Evolutionary conservation across 2,888 invertebrate genomes (phyloP).

Genomic region (Sphaerolaimus hirsutus): DNA sequence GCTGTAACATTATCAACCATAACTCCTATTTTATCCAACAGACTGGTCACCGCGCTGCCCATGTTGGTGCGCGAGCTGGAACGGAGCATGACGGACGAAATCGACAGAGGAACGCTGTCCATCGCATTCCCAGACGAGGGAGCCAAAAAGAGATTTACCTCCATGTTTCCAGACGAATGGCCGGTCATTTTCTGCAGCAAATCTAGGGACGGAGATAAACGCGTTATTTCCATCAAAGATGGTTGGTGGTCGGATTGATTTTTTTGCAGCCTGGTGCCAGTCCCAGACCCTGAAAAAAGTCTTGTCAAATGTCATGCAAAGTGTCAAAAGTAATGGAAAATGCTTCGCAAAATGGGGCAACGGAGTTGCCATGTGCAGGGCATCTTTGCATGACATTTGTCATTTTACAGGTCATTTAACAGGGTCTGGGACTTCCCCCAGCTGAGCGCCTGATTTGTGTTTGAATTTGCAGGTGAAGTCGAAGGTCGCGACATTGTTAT

Average conservation of each 20-base stretch:
- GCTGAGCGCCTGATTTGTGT: too few relatives aligned
- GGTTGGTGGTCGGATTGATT: too few relatives aligned
- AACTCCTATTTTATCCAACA: conserved; percentile 11
- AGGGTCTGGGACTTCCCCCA: too few relatives aligned
- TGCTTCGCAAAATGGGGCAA: too few relatives aligned
- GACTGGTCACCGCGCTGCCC: conserved; percentile 27
- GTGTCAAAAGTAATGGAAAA: too few relatives aligned
- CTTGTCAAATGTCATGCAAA: too few relatives aligned
- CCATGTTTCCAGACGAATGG: conserved; percentile 17
- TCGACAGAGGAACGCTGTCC: conserved; percentile 9
- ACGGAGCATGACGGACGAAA: conserved; percentile 7
- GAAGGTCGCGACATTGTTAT: conserved; percentile 25
- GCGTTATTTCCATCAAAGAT: conserved; percentile 26
- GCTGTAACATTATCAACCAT: too few relatives aligned
- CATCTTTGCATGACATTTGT: too few relatives aligned
- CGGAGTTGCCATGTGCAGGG: too few relatives aligned
- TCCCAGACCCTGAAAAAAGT: too few relatives aligned
- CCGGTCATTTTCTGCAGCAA: conserved; percentile 24
- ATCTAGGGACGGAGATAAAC: conserved; percentile 21
- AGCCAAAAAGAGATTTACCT: conserved; percentile 26
- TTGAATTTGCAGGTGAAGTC: conserved; percentile 20
- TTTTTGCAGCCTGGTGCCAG: too few relatives aligned
- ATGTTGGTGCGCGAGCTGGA: conserved; percentile 19
- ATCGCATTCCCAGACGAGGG: conserved; percentile 30
- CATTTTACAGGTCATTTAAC: too few relatives aligned